A percentile compares a stretch with the other conserved stretches of the same genome.
phyloP scores from a whole-genome alignment of 2,797 vertebrate species.

The Esox lucius region DNA sequence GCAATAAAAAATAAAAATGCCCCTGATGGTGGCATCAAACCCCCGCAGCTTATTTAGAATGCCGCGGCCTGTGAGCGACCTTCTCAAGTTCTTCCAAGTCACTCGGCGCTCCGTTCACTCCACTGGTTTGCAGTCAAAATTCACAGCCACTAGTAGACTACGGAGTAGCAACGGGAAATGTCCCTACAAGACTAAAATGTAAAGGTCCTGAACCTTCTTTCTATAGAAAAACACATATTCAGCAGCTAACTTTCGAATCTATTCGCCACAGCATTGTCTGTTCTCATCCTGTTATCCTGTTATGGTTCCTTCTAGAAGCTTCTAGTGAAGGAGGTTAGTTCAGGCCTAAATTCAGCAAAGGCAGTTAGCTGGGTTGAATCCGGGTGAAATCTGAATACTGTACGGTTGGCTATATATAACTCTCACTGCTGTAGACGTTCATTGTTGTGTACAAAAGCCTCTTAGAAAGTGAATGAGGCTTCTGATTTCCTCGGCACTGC shows the following conservation, averaged over 20 bases:
- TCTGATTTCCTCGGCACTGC: constrained; percentile 1
- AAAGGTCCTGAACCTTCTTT: neutral
- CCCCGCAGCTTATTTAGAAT: no score
- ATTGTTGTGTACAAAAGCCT: constrained; percentile 24
- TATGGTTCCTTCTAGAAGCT: neutral
- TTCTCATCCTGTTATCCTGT: neutral
- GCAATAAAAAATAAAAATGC: neutral
- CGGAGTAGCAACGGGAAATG: no score
- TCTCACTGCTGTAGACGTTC: constrained; percentile 17
- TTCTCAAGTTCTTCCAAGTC: no score
- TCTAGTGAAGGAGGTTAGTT: neutral
- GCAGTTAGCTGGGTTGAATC: constrained; percentile 19
- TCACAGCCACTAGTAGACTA: no score
- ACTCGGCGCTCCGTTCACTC: no score
- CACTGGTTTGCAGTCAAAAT: no score
- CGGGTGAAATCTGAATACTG: constrained; percentile 32
- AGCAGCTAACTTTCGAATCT: neutral
- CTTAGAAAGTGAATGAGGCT: constrained; percentile 18
- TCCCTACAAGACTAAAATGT: no score
- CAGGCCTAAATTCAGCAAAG: constrained; percentile 6
- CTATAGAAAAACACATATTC: neutral
- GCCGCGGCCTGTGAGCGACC: no score
- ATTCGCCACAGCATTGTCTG: no score
- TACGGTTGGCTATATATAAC: constrained; percentile 29
- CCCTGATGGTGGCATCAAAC: no score